Evolutionary conservation across 2,888 invertebrate genomes (phyloP), one percentile per base, ranked within the genome.

Genomic region (Penaeus monodon): DNA sequence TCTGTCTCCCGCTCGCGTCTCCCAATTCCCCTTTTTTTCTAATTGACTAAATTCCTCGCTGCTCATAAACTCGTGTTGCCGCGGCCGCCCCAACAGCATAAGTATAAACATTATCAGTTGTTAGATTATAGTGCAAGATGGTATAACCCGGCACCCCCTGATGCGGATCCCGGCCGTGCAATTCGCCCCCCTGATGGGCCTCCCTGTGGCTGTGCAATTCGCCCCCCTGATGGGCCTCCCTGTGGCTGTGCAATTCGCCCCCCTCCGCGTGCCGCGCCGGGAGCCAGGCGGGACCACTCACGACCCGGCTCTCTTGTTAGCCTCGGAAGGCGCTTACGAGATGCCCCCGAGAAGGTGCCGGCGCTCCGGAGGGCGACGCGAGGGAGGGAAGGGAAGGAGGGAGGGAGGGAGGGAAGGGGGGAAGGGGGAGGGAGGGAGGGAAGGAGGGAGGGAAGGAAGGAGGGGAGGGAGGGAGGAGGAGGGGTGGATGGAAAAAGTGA

Each of bases 21-120:
- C 73, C 38, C 73, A 29, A 33, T 27, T 38, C 27, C 73, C 73
- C 1, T 49, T 44, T 29, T 66, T n/a, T 66, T 68, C 81, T 81
- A 81, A 81, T 81, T 81, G 81, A 66, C 49, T 81, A 68, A 38
- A 81, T 81, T 81, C 81, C 81, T 68, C 44, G 81, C 27, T 66
- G 66, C n/a, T 68, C 81, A 81, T 81, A 81, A 81, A 66, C 81
- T 38, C 81, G 68, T 29, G 49, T 44, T 68, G 33, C 81, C 49
- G 38, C 68, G 74, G 73, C 74, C 44, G 82, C 63, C 29, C 63
- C 73, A 82, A 74, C 82, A 82, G 38, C 38, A 38, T 65, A 73
- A 82, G 82, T 82, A 63, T 82, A 82, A 82, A 82, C 82, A 82
- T 82, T 82, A 63, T 74, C 63, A 79, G 79, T 79, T 79, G 79